Percentiles rank a stretch among this genome's conserved stretches.
These are phyloP conservation scores for Listronotus bonariensis DNA, from an alignment of 1,140 invertebrate genomes.

Conservation along the genomic window DNA sequence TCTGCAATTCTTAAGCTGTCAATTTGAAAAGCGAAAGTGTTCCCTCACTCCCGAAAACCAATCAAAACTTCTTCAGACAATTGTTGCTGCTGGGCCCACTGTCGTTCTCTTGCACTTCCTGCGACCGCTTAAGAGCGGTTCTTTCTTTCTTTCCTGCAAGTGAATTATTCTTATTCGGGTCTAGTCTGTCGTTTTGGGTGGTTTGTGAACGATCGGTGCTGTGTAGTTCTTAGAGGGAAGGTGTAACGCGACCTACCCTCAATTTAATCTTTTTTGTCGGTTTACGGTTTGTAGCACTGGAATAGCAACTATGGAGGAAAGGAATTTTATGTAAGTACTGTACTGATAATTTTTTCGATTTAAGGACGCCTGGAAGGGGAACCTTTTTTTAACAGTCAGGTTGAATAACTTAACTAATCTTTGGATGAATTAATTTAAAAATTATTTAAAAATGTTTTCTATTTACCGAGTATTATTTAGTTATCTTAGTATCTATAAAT, in stretches of 20 bases:
- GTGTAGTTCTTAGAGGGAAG: slow-evolving; percentile 10
- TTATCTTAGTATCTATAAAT: no score
- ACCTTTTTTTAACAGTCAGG: no score
- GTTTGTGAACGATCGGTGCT: slow-evolving; percentile 14
- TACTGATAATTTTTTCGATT: neutral
- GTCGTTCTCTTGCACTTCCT: slow-evolving; percentile 22
- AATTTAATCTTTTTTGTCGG: slow-evolving; percentile 13
- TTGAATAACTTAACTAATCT: no score
- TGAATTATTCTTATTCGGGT: slow-evolving; percentile 26
- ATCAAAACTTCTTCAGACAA: no score
- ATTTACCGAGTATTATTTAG: no score
- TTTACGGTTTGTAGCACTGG: neutral
- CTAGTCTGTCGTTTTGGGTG: slow-evolving; percentile 19
- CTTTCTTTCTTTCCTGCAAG: slow-evolving; percentile 27
- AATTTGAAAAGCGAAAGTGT: slow-evolving; percentile 31
- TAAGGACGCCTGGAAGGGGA: neutral
- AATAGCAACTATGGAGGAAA: slow-evolving; percentile 5
- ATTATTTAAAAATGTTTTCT: no score
- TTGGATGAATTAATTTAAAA: no score
- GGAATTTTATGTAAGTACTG: slow-evolving; percentile 16
- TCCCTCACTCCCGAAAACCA: neutral
- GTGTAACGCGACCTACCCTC: slow-evolving; percentile 16
- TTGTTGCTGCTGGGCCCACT: neutral
- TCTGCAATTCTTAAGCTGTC: slow-evolving; percentile 14
- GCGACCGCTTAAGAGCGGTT: slow-evolving; percentile 13